Percentiles rank a stretch among this genome's conserved stretches.
Evolutionary conservation across 1,140 invertebrate genomes (phyloP).

Genomic region (Cotesia glomerata): DNA sequence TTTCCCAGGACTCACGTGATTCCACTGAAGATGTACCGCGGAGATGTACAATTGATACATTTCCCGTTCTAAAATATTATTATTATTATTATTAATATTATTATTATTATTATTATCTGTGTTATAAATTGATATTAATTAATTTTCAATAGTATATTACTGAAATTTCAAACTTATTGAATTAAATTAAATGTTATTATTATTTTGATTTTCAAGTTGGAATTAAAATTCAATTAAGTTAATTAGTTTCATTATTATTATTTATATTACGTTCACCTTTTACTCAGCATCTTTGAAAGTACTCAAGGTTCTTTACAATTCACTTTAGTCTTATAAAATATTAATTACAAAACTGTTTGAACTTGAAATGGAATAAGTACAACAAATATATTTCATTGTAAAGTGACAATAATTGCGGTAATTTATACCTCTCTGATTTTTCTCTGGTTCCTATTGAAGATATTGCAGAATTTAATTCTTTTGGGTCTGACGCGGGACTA

Average conservation of each 20-base stretch:
- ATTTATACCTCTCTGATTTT: constrained; percentile 30
- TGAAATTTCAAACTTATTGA: too few relatives aligned
- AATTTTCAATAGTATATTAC: not conserved
- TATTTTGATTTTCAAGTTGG: too few relatives aligned
- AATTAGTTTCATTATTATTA: too few relatives aligned
- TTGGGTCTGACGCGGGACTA: constrained; percentile 54
- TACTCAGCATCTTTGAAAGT: too few relatives aligned
- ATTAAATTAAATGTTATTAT: constrained; percentile 36
- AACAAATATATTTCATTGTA: not conserved
- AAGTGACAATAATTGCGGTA: not conserved
- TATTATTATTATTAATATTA: too few relatives aligned
- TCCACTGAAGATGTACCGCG: constrained; percentile 65
- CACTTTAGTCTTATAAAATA: too few relatives aligned
- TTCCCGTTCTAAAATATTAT: constrained; percentile 62
- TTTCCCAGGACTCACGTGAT: constrained; percentile 67
- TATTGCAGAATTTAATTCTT: constrained; percentile 45
- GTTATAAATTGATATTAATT: not conserved
- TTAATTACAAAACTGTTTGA: too few relatives aligned
- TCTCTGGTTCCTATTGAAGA: constrained; percentile 10
- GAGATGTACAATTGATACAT: constrained; percentile 66
- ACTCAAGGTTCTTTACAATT: too few relatives aligned
- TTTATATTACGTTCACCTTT: too few relatives aligned
- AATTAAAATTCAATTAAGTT: too few relatives aligned
- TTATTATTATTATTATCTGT: not conserved
- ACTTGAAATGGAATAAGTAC: too few relatives aligned